These are phyloP conservation scores for Drosophila seguyi DNA, from an alignment of 1,140 invertebrate species.

Conservation along the genomic window DNA sequence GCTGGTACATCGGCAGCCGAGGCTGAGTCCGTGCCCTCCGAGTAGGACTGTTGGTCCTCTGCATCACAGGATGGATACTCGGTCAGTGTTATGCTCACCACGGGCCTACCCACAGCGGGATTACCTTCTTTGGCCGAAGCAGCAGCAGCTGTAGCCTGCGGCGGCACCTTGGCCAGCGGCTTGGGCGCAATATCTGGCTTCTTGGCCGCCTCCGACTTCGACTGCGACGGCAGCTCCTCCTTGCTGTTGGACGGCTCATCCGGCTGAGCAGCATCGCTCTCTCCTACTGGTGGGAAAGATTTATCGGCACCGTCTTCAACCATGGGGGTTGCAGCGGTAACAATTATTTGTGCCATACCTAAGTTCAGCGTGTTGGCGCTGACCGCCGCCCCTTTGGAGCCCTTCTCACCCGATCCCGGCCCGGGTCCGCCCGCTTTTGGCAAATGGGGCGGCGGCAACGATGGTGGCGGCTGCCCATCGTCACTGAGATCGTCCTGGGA, in stretches of 20 bases:
- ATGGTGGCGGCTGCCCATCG: conserved; percentile 79
- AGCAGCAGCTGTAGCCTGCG: conserved; percentile 28
- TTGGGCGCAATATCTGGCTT: conserved; percentile 77
- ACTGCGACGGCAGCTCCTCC: conserved; percentile 28
- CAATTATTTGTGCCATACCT: conserved; percentile 93
- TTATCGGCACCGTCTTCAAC: conserved; percentile 88
- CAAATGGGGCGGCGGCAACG: conserved; percentile 73
- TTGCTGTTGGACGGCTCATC: conserved; percentile 30
- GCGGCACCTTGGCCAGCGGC: conserved; percentile 69
- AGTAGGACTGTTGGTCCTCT: conserved; percentile 74
- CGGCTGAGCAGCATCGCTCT: conserved; percentile 55
- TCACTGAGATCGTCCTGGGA: conserved; percentile 81
- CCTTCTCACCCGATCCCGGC: conserved; percentile 18
- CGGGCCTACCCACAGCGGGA: conserved; percentile 35
- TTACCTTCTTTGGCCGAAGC: conserved; percentile 65
- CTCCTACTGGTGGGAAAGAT: conserved; percentile 85
- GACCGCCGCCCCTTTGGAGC: conserved; percentile 80
- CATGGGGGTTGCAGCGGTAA: conserved; percentile 95
- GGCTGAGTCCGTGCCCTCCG: conserved; percentile 67
- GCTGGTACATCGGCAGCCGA: conserved; percentile 57
- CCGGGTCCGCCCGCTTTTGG: conserved; percentile 40
- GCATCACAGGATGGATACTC: conserved; percentile 61
- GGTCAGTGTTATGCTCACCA: conserved; percentile 66
- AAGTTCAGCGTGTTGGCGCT: conserved; percentile 85
- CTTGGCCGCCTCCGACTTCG: conserved; percentile 43